phyloP scores from a whole-genome alignment of 2,888 invertebrate genomes.

The Malthinus flaveolus region DNA sequence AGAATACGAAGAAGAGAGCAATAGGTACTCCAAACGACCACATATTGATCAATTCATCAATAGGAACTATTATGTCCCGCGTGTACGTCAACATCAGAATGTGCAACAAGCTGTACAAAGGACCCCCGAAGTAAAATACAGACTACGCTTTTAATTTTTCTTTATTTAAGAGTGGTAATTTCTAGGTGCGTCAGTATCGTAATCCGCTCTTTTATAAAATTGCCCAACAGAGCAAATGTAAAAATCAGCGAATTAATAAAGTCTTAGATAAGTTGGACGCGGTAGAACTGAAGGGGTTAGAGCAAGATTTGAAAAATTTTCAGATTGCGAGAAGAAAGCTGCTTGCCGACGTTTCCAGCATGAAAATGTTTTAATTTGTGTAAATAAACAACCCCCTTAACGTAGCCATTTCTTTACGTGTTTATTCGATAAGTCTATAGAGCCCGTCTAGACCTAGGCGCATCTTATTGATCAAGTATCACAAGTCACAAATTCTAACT shows the following conservation, averaged over 20 bases:
- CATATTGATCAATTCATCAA: too few species aligned
- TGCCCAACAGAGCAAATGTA: background rate
- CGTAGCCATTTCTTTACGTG: too few species aligned
- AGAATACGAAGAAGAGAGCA: too few species aligned
- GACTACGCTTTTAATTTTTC: too few species aligned
- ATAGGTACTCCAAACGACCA: too few species aligned
- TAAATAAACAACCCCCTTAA: too few species aligned
- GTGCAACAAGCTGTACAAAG: too few species aligned
- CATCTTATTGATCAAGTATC: background rate
- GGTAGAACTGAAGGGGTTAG: conserved; percentile 26
- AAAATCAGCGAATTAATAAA: conserved; percentile 3
- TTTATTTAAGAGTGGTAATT: background rate
- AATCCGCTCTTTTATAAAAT: background rate
- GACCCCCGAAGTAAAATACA: too few species aligned
- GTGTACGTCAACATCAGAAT: too few species aligned
- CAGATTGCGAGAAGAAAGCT: conserved; percentile 32
- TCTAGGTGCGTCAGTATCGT: background rate
- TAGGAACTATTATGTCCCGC: too few species aligned
- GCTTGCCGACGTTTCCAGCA: conserved; percentile 28
- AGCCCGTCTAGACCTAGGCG: too few species aligned
- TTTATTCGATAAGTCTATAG: too few species aligned
- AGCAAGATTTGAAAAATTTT: conserved; percentile 27
- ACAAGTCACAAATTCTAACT: background rate
- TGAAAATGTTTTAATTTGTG: conserved; percentile 9
- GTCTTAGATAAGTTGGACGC: conserved; percentile 29